Evolutionary conservation across 2,888 invertebrate genomes (phyloP).

Genomic region (Leucoptera coffeella): DNA sequence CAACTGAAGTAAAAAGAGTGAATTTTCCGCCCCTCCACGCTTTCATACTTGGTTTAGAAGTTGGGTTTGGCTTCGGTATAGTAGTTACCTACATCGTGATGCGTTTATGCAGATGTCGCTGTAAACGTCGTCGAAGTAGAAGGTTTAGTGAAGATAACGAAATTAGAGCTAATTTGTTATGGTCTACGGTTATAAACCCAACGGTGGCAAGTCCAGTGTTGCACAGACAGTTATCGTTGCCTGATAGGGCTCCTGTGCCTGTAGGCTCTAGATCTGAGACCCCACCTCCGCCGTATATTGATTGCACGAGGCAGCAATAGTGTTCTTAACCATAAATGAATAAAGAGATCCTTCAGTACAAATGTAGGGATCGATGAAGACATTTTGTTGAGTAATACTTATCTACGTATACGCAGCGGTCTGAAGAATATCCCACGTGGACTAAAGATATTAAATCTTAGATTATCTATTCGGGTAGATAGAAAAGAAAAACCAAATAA

Average conservation of each 20-base stretch:
- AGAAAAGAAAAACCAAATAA: too few relatives aligned
- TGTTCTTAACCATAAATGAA: background rate
- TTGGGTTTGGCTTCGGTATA: conserved; percentile 35
- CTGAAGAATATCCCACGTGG: too few relatives aligned
- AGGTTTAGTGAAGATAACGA: conserved; percentile 20
- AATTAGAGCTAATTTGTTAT: conserved; percentile 29
- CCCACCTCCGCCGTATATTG: conserved; percentile 40
- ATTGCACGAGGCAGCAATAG: conserved; percentile 11
- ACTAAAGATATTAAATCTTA: too few relatives aligned
- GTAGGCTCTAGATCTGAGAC: conserved; percentile 27
- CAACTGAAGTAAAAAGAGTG: conserved; percentile 29
- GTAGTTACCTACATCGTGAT: conserved; percentile 39
- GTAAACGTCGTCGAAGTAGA: conserved; percentile 14
- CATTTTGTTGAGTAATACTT: too few relatives aligned
- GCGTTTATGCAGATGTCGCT: conserved; percentile 18
- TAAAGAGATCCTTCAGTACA: too few relatives aligned
- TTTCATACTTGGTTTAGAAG: conserved; percentile 31
- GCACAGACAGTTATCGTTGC: conserved; percentile 22
- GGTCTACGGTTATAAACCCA: conserved; percentile 25
- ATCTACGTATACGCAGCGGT: too few relatives aligned
- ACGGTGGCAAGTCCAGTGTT: conserved; percentile 36
- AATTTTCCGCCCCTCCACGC: conserved; percentile 38
- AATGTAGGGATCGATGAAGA: too few relatives aligned
- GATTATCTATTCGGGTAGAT: too few relatives aligned
- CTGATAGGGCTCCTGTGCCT: conserved; percentile 19